Conservation (phyloP, 2,888 invertebrate genomes). For the Rosalia funebris region DNA sequence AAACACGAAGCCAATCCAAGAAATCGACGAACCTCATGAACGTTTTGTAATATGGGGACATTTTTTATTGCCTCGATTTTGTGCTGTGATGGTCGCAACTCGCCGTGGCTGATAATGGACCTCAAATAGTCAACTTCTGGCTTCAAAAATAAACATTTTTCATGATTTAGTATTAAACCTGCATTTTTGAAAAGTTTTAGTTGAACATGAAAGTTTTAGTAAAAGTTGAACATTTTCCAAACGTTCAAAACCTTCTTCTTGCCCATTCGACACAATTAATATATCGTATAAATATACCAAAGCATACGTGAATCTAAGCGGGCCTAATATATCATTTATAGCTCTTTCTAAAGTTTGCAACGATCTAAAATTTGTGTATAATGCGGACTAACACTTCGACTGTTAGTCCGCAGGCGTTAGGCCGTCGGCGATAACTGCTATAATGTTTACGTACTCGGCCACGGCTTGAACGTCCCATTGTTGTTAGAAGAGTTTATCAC, state of each 20-base stretch:
- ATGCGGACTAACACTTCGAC: too few species aligned
- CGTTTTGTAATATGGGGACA: conserved; percentile 15
- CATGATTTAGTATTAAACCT: neutral
- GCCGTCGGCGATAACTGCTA: too few species aligned
- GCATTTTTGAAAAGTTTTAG: neutral
- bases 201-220: too few species aligned
- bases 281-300: neutral
- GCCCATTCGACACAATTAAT: neutral
- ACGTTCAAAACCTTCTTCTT: neutral
- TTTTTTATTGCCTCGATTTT: conserved; percentile 7
- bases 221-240: neutral
- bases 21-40: conserved; percentile 14
- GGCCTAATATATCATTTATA: neutral
- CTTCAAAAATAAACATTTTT: neutral
- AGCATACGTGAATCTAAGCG: neutral
- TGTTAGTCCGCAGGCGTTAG: too few species aligned
- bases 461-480: too few species aligned
- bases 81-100: neutral
- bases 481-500: too few species aligned
- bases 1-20: conserved; percentile 18
- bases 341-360: too few species aligned
- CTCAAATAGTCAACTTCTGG: conserved; percentile 22
- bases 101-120: neutral
- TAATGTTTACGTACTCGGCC: too few species aligned
- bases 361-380: too few species aligned